Evolutionary conservation across 2,113 vertebrate genomes (phyloP).

Genomic region (Laticauda laticaudata): DNA sequence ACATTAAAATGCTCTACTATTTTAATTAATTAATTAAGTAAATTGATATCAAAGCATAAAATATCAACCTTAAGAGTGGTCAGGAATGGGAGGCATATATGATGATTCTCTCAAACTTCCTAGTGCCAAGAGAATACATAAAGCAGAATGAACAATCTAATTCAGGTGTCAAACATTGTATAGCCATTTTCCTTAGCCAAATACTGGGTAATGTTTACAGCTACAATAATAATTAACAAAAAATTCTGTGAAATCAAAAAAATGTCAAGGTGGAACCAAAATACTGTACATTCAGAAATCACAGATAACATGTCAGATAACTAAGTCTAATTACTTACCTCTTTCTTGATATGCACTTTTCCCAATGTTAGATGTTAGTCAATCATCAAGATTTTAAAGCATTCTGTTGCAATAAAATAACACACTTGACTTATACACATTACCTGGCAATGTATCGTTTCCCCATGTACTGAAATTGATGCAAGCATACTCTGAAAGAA

Average conservation of each 20-base stretch:
- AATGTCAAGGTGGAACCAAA: neutral
- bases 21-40: neutral
- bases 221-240: neutral
- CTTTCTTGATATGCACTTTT: constrained; percentile 5
- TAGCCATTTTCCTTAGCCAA: neutral
- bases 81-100: neutral
- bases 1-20: neutral
- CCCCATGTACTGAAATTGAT: constrained; percentile 99
- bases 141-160: neutral
- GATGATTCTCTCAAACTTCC: neutral
- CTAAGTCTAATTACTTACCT: constrained; percentile 27
- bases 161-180: neutral
- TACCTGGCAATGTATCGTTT: constrained; percentile 99
- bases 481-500: constrained; percentile 87
- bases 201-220: neutral
- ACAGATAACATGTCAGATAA: neutral
- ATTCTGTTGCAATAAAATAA: neutral
- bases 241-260: neutral
- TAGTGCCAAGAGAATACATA: neutral
- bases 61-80: neutral
- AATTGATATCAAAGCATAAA: neutral
- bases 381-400: constrained; percentile 16
- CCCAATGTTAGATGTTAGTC: constrained; percentile 10
- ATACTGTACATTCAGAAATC: neutral
- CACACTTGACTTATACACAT: constrained; percentile 60